Evolutionary conservation across 1,140 invertebrate genomes (phyloP).

Genomic region (Eurosta solidaginis): DNA sequence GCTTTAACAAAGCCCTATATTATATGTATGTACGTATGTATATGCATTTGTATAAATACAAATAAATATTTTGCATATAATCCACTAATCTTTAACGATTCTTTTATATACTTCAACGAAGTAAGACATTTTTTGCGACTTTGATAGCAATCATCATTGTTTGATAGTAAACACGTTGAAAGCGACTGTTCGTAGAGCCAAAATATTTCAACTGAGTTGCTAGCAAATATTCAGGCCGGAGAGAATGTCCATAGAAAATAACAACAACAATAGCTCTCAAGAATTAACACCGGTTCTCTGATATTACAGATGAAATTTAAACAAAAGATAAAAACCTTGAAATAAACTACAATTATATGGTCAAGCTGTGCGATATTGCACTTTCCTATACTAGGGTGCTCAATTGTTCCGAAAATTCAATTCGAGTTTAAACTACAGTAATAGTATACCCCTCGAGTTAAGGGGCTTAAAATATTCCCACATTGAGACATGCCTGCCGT

Average conservation of each 20-base stretch:
- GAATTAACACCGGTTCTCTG: not conserved
- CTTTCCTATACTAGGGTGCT: not conserved
- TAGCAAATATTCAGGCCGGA: not conserved
- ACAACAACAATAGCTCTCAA: not conserved
- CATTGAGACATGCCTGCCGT: no score
- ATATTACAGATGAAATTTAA: no score
- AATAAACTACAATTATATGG: not conserved
- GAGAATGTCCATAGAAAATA: not conserved
- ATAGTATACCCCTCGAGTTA: no score
- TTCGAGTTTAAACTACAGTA: no score
- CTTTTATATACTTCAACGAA: not conserved
- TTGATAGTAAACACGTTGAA: not conserved
- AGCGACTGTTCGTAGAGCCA: not conserved
- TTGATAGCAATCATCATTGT: not conserved
- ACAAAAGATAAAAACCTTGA: not conserved
- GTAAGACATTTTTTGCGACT: not conserved
- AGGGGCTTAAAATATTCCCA: no score
- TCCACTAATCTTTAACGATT: not conserved
- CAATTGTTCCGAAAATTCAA: not conserved
- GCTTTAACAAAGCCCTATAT: not conserved
- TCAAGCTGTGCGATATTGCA: not conserved
- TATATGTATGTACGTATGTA: no score
- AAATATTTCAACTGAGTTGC: not conserved
- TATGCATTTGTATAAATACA: no score
- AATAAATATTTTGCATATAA: not conserved